Evolutionary conservation across 92 coral and sea anemone species (phyloP), one percentile per base, ranked within the genome.

Genomic region (Palythoa heliodiscus): DNA sequence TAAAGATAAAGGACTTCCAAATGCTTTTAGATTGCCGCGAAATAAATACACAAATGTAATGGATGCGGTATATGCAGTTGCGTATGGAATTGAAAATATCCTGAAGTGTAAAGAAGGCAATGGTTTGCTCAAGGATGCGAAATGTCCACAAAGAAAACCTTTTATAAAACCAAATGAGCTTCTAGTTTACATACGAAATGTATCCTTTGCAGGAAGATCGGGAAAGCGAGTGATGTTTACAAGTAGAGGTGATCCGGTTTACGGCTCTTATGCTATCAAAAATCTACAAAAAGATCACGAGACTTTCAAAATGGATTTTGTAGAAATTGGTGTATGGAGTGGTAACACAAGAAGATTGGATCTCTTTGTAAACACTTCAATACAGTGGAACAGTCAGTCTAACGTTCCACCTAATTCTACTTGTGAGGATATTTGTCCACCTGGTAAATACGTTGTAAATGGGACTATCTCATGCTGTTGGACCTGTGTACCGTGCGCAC

Each of bases 21-120:
- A 86, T 13, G 92, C 97, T 39, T 66, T 66, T 63, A 57, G 29
- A 29, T 74, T 96, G 63, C 99, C 99, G 12, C 90, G 97, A 16
- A 96, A 96, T 80, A 96, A 96, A 61, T 96, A 95, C 88, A 93
- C 98, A 60, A 94, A 96, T 69, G 99, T 96, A 43, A 96, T 96
- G 98, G 98, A 96, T 80, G 99, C 99, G 4, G 91, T 96, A 1
- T 91, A 96, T 67, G 93, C 99, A 0, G 93, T 94, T 1, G 97
- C 90, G 8, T 57, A 88, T 48, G 96, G 93, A 1, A 87, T 96
- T 19, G 86, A 91, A 10, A 86, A 87, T 40, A 82, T 96, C 20
- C 57, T 88, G 24, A 79, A 67, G 29, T 92, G 93, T 76, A 78
- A 77, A 58, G 83, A 91, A 39, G 91, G 88, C 20, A 24, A 64